Percentiles rank a stretch among this genome's conserved stretches.
phyloP scores from a whole-genome alignment of 1,140 invertebrate genomes.

The Euglossa dilemma region DNA sequence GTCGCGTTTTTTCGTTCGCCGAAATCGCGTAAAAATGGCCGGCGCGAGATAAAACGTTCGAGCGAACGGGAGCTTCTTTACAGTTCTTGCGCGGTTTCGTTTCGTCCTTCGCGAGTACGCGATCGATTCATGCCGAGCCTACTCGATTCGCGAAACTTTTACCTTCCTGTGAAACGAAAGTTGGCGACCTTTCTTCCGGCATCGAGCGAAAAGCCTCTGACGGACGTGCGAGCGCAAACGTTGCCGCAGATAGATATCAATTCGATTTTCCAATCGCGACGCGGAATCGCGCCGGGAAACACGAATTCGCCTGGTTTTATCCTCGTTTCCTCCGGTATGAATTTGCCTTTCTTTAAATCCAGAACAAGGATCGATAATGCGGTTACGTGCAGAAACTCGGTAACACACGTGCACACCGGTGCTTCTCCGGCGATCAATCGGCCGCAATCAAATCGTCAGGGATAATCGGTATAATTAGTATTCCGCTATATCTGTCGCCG shows the following conservation, averaged over 20 bases:
- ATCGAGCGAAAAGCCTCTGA: background rate
- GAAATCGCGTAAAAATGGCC: background rate
- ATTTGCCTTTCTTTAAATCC: no score
- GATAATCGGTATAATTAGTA: background rate
- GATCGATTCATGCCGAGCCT: constrained; percentile 41
- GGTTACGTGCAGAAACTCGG: background rate
- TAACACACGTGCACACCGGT: background rate
- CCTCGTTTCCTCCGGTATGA: no score
- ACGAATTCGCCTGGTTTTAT: no score
- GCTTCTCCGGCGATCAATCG: background rate
- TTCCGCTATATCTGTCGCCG: background rate
- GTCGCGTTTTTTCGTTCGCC: background rate
- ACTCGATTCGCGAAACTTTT: constrained; percentile 40
- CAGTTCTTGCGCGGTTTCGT: constrained; percentile 40
- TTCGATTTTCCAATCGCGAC: no score
- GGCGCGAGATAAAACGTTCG: background rate
- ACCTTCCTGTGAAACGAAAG: background rate
- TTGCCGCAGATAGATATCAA: no score
- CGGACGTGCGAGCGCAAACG: no score
- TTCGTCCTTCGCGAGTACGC: constrained; percentile 39
- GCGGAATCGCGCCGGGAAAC: no score
- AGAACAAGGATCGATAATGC: background rate
- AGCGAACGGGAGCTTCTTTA: constrained; percentile 11
- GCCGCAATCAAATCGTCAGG: constrained; percentile 4
- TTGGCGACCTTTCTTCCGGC: no score